Evolutionary conservation across 1,140 invertebrate genomes (phyloP).

Genomic region (Ceratosolen solmsi): DNA sequence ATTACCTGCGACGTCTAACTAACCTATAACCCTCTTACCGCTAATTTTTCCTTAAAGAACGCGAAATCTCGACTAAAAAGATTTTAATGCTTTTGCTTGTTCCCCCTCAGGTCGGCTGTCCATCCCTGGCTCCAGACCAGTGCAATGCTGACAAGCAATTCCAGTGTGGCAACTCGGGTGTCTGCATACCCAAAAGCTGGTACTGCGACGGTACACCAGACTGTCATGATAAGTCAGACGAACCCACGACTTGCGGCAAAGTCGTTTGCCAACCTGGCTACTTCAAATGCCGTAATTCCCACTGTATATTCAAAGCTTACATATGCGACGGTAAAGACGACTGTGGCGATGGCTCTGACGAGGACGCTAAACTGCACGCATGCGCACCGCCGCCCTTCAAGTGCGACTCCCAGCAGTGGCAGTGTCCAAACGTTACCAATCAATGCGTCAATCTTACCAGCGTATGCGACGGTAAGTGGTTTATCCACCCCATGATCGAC

Average conservation of each 20-base stretch:
- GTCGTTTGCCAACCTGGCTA: slow-evolving; percentile 83
- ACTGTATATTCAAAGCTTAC: slow-evolving; percentile 94
- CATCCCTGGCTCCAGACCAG: slow-evolving; percentile 86
- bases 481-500: neutral
- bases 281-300: slow-evolving; percentile 89
- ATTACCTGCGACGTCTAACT: too few relatives aligned
- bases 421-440: slow-evolving; percentile 85
- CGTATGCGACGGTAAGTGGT: slow-evolving; percentile 83
- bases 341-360: slow-evolving; percentile 95
- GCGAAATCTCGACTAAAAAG: neutral
- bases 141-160: slow-evolving; percentile 93
- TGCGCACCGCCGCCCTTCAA: slow-evolving; percentile 84
- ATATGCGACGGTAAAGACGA: slow-evolving; percentile 97
- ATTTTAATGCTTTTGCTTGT: neutral
- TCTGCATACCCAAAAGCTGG: slow-evolving; percentile 95
- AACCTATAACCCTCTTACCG: too few relatives aligned
- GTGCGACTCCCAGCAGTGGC: slow-evolving; percentile 86
- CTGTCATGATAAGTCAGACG: slow-evolving; percentile 94
- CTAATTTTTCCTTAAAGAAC: too few relatives aligned
- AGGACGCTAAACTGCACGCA: slow-evolving; percentile 82
- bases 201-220: slow-evolving; percentile 95
- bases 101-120: slow-evolving; percentile 78
- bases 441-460: slow-evolving; percentile 84
- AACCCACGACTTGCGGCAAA: slow-evolving; percentile 87
- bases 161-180: slow-evolving; percentile 87